These are phyloP conservation scores for Calliphora vicina DNA, from an alignment of 1,140 invertebrate genomes.

Conservation along the genomic window DNA sequence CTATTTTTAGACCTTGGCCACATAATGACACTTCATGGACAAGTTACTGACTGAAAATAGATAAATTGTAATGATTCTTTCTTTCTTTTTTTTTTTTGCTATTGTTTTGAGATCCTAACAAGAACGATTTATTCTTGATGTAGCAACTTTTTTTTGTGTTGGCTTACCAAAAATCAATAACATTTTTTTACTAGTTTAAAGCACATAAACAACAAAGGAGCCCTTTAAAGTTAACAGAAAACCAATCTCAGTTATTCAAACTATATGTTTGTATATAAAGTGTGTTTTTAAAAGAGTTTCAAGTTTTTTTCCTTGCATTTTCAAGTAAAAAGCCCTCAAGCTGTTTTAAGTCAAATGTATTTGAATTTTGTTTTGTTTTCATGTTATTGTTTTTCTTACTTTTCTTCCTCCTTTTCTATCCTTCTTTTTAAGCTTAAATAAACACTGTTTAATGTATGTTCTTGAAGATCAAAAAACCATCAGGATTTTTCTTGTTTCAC, in stretches of 20 bases:
- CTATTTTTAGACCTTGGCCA: conserved; percentile 26
- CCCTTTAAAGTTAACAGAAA: not conserved
- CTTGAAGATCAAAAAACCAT: not conserved
- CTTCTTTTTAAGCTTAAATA: conserved; percentile 2
- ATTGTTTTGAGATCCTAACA: not conserved
- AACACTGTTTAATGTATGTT: conserved; percentile 1
- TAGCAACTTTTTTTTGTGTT: not conserved
- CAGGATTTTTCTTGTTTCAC: not conserved
- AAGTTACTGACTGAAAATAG: not conserved
- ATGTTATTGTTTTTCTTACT: not conserved
- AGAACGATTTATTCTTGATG: not conserved
- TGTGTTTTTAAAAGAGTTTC: not conserved
- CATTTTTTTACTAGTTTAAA: not conserved
- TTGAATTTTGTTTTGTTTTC: not conserved
- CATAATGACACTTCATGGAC: conserved; percentile 35
- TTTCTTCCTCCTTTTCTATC: not conserved
- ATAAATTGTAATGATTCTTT: not conserved
- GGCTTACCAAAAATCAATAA: not conserved
- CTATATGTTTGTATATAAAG: too few species aligned
- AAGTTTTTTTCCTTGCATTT: too few species aligned
- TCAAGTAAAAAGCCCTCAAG: not conserved
- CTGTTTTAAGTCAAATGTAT: not conserved
- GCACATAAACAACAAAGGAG: not conserved
- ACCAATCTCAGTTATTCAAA: not conserved
- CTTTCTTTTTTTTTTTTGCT: not conserved